Conservation (phyloP, 2,113 vertebrate species). For the Alouatta palliata region DNA sequence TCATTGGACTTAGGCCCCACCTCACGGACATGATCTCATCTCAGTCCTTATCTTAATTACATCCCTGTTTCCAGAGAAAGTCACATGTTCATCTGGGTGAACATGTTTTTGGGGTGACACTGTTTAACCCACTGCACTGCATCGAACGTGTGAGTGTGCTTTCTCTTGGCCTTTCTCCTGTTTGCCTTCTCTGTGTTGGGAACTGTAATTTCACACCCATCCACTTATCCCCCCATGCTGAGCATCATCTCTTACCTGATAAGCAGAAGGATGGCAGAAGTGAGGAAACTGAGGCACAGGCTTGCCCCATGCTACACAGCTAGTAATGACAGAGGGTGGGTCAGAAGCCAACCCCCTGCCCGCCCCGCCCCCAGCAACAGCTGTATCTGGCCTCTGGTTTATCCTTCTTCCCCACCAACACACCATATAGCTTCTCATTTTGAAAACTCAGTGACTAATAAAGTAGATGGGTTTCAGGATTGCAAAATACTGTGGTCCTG, state of each 20-base stretch:
- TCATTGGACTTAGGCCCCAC: neutral
- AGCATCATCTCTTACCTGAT: neutral
- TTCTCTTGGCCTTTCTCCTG: neutral
- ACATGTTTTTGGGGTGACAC: neutral
- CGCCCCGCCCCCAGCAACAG: neutral
- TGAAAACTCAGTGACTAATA: neutral
- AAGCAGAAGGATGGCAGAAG: neutral
- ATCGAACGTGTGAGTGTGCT: too few species aligned
- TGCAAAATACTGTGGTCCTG: neutral
- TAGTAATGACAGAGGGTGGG: too few species aligned
- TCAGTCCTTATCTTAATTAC: neutral
- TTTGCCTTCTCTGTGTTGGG: accelerated
- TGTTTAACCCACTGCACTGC: accelerated
- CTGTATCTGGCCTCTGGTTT: neutral
- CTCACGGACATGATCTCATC: neutral
- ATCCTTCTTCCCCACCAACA: accelerated
- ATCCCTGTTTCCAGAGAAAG: neutral
- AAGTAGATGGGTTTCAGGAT: neutral
- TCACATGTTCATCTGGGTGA: neutral
- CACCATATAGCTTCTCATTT: neutral
- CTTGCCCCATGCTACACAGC: neutral
- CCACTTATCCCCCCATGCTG: accelerated
- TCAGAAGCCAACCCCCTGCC: neutral
- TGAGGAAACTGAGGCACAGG: neutral
- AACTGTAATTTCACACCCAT: neutral